Percentiles rank a stretch among this genome's conserved stretches.
Conservation (phyloP, 1,140 invertebrate species). For the Drosophila nikananu region DNA sequence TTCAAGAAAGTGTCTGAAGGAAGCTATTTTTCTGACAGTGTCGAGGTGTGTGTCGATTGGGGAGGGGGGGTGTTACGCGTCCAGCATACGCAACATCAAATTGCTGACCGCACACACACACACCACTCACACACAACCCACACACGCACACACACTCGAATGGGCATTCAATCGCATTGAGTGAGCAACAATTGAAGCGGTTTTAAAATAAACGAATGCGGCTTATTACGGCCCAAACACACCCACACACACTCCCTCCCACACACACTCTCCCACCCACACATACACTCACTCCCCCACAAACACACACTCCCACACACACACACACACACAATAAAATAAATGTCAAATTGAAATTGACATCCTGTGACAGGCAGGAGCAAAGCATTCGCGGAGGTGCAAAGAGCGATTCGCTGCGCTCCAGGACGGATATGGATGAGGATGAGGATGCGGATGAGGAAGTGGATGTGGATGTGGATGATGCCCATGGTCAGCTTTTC, state of each 20-base stretch:
- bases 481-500: conserved; percentile 27
- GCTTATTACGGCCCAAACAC: conserved; percentile 67
- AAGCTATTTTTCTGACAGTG: neutral
- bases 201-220: conserved; percentile 82
- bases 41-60: neutral
- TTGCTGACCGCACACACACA: conserved; percentile 66
- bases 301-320: neutral
- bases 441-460: neutral
- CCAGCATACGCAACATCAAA: conserved; percentile 71
- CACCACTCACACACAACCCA: conserved; percentile 35
- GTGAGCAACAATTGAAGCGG: conserved; percentile 77
- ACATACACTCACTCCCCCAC: neutral
- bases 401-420: conserved; percentile 1
- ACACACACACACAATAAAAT: conserved; percentile 57
- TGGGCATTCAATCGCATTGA: conserved; percentile 72
- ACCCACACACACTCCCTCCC: neutral
- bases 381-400: conserved; percentile 5
- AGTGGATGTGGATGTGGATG: neutral
- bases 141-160: conserved; percentile 21
- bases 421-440: neutral
- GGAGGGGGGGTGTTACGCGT: conserved; percentile 15
- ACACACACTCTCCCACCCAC: neutral
- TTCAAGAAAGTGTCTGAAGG: neutral
- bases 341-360: conserved; percentile 82
- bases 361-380: conserved; percentile 59